Evolutionary conservation across 2,888 invertebrate species (phyloP).

Genomic region (Ditula angustiorana): DNA sequence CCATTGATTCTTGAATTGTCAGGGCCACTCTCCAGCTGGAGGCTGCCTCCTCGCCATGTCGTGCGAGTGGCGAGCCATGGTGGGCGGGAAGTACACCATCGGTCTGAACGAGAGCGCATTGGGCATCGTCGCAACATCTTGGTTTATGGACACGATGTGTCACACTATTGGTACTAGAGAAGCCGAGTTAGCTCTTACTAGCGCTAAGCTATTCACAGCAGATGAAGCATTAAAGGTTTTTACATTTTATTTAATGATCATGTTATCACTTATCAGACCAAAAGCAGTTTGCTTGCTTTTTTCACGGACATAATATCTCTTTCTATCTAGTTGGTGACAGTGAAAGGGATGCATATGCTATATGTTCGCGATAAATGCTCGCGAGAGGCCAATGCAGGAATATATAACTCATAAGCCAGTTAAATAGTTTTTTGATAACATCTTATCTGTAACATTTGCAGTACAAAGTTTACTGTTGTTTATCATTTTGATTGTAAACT

Average conservation of each 20-base stretch:
- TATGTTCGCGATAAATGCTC: no score
- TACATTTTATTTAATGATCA: not conserved
- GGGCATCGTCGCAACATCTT: constrained; percentile 91
- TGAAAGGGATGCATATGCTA: no score
- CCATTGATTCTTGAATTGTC: constrained; percentile 7
- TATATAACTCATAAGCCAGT: not conserved
- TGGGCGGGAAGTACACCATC: constrained; percentile 90
- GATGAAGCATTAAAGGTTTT: constrained; percentile 89
- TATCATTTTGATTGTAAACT: not conserved
- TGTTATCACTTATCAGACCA: no score
- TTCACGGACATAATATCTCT: no score
- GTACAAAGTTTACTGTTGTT: not conserved
- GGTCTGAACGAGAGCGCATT: constrained; percentile 95
- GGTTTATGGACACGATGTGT: constrained; percentile 88
- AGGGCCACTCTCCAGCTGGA: constrained; percentile 94
- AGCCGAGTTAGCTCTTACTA: constrained; percentile 90
- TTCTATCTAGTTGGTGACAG: no score
- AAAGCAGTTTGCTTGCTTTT: no score
- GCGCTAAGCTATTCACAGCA: constrained; percentile 90
- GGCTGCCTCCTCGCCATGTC: constrained; percentile 92
- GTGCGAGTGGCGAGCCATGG: constrained; percentile 95
- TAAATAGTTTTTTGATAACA: not conserved
- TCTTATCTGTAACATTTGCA: not conserved
- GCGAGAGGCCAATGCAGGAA: no score
- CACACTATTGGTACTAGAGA: constrained; percentile 88